Percentiles rank a stretch among this genome's conserved stretches.
Evolutionary conservation across 2,888 invertebrate genomes (phyloP).

Genomic region (Caenorhabditis imperialis): DNA sequence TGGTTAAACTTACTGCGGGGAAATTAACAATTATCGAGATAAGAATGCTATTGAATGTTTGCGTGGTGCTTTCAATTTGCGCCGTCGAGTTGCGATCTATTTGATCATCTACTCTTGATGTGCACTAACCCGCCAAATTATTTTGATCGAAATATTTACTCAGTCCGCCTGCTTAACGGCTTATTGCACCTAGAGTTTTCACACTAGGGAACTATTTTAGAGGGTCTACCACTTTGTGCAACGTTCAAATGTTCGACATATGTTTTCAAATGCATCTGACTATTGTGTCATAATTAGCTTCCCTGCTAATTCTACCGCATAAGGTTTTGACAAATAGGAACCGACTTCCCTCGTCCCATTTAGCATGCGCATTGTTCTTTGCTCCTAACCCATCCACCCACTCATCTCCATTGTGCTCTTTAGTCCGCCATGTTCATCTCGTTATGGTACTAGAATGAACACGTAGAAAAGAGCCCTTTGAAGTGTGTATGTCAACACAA

Average conservation of each 20-base stretch:
- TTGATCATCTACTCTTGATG: slow-evolving; percentile 50
- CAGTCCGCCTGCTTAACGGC: slow-evolving; percentile 35
- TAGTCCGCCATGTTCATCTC: slow-evolving; percentile 31
- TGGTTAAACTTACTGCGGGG: no score
- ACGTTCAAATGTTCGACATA: slow-evolving; percentile 8
- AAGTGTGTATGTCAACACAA: slow-evolving; percentile 53
- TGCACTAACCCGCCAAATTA: slow-evolving; percentile 54
- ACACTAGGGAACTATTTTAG: slow-evolving; percentile 14
- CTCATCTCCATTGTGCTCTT: slow-evolving; percentile 5
- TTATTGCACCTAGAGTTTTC: slow-evolving; percentile 23
- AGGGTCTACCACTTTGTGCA: not conserved
- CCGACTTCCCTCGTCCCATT: slow-evolving; percentile 16
- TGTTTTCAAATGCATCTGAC: no score
- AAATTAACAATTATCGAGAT: slow-evolving; percentile 50
- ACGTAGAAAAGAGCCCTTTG: slow-evolving; percentile 41
- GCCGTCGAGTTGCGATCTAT: slow-evolving; percentile 44
- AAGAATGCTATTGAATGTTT: slow-evolving; percentile 49
- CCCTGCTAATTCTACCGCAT: slow-evolving; percentile 25
- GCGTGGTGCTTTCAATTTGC: slow-evolving; percentile 35
- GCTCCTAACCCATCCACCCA: not conserved
- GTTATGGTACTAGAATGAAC: slow-evolving; percentile 44
- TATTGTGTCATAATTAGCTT: no score
- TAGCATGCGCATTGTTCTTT: slow-evolving; percentile 20
- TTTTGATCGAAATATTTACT: slow-evolving; percentile 42
- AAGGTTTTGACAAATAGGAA: no score